Base-by-base conservation (phyloP, 2,113 vertebrate genomes). In the Sylvilagus bachmani region DNA sequence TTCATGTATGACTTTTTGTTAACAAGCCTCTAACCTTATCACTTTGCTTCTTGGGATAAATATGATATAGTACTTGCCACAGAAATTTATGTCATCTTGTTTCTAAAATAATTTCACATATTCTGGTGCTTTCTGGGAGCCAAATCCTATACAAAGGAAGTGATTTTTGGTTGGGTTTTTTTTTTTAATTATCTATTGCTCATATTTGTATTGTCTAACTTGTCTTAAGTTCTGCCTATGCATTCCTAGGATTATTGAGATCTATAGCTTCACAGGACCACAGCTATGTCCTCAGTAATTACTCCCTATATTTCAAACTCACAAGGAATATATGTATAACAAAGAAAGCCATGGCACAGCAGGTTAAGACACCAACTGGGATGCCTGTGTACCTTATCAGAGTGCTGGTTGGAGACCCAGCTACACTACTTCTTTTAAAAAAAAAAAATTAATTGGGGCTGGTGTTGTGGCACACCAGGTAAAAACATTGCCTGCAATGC, bases 221-320 rank as follows among this genome's bases (percentile, higher is more conserved):
- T 82, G 4, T 79, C 71, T 87, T 67, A 66, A 61, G 71, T 86
- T 93, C 70, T 71, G 29, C 58, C 29, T 73, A 4, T 53, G 38
- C 22, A 33, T 85, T 95, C 44, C 44, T 6, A 51, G 44, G 17
- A 93, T 83, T 71, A 53, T 69, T 91, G 83, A 96, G 79, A 62
- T 83, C 38, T 38, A 62, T 62, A 66, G n/a, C 6, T 67, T 77
- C 7, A n/a, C 17, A 73, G 14, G 51, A 85, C 75, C 77, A 92
- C 29, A 84, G 44, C 24, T 38, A 13, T 86, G 22, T 91, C 51
- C 66, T 90, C 19, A 29, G 21, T 38, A 90, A 93, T 78, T 90
- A 25, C n/a, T 87, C 49, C 83, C 70, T 92, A 31, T 85, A 91
- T 81, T 58, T 58, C 55, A 58, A 58, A 58, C 55, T 86, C 13